phyloP scores from a whole-genome alignment of 2,888 invertebrate genomes.

The Amiota mariae region DNA sequence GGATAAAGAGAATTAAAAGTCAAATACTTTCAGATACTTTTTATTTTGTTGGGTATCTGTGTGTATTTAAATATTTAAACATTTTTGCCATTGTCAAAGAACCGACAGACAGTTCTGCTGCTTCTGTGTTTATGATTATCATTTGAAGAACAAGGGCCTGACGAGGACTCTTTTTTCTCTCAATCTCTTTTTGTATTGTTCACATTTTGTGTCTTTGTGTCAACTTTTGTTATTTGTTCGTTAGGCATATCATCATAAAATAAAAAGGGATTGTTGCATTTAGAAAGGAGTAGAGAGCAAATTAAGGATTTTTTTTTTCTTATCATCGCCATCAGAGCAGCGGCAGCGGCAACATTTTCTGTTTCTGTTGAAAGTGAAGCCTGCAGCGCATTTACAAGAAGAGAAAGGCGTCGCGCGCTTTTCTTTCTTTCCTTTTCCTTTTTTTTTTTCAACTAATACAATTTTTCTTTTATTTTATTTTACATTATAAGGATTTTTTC shows the following conservation, averaged over 20 bases:
- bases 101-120: no score
- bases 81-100: no score
- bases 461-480: no score
- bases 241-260: no score
- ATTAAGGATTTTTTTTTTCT: neutral
- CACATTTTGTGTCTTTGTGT: neutral
- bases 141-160: no score
- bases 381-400: no score
- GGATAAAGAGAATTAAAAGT: neutral
- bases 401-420: neutral
- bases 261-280: neutral
- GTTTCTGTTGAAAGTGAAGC: no score
- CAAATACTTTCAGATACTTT: neutral
- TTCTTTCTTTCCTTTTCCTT: neutral
- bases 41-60: neutral
- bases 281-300: neutral
- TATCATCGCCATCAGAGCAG: neutral
- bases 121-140: no score
- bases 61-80: neutral
- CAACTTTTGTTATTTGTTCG: neutral
- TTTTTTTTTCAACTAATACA: neutral
- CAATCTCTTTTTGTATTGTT: constrained; percentile 11
- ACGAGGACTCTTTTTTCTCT: no score
- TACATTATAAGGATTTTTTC: no score
- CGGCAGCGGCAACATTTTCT: neutral